These are phyloP conservation scores for Neofelis nebulosa DNA, from an alignment of 2,113 vertebrate genomes.

Conservation along the genomic window DNA sequence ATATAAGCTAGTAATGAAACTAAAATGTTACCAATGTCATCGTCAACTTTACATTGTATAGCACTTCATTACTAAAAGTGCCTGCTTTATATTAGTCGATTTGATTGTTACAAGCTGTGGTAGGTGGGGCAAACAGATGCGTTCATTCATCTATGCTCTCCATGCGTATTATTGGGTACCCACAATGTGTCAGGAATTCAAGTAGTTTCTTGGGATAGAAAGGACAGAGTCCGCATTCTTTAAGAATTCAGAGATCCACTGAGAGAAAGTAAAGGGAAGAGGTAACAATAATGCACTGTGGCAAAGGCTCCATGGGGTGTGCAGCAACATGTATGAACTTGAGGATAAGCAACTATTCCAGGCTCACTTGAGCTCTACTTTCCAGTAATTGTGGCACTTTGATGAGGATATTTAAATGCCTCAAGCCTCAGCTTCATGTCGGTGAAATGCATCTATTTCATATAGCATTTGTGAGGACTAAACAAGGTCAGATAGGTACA, in stretches of 20 bases:
- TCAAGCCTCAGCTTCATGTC: not conserved
- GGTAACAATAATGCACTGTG: accelerated
- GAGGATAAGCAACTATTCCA: not conserved
- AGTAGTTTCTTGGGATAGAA: not conserved
- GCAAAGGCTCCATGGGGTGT: not conserved
- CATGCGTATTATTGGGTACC: not conserved
- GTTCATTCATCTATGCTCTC: not conserved
- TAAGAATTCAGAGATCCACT: not conserved
- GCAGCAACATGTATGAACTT: not conserved
- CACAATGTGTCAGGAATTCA: not conserved
- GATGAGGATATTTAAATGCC: not conserved
- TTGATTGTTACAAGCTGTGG: not conserved
- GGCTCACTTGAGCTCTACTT: not conserved
- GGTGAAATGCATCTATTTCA: not conserved
- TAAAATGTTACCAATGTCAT: not conserved
- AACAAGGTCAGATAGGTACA: not conserved
- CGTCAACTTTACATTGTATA: not conserved
- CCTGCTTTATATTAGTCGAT: not conserved
- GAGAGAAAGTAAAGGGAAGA: not conserved
- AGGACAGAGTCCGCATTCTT: not conserved
- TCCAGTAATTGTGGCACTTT: not conserved
- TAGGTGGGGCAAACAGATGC: not conserved
- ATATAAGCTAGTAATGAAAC: not conserved
- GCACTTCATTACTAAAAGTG: not conserved
- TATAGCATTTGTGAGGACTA: not conserved